Conservation (phyloP, 2,113 vertebrate genomes). For the Anarrhichthys ocellatus region DNA sequence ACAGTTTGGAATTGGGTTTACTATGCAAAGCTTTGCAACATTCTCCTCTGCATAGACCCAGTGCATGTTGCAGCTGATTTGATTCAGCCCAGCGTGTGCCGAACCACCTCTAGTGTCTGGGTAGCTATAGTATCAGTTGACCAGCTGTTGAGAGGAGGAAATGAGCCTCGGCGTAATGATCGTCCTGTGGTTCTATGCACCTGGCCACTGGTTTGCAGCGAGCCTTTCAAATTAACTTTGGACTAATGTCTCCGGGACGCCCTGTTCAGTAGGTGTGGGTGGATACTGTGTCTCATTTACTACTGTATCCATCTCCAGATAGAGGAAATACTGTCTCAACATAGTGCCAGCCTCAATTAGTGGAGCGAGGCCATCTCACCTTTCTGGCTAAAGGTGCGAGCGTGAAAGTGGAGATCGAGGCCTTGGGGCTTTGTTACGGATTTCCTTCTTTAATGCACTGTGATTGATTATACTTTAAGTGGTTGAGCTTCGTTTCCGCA, state of each 20-base stretch:
- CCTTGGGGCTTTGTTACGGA: constrained; percentile 24
- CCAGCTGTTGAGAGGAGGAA: constrained; percentile 71
- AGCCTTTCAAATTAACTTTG: constrained; percentile 70
- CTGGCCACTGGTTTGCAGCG: constrained; percentile 52
- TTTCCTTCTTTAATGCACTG: constrained; percentile 43
- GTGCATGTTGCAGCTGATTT: constrained; percentile 55
- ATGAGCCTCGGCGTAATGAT: constrained; percentile 53
- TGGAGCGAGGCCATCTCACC: constrained; percentile 31
- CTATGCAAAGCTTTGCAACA: constrained; percentile 43
- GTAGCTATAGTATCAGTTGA: constrained; percentile 53
- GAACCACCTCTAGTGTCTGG: constrained; percentile 41
- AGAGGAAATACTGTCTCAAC: constrained; percentile 48
- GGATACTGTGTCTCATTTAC: constrained; percentile 37
- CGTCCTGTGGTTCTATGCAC: constrained; percentile 67
- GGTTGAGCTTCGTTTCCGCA: constrained; percentile 41
- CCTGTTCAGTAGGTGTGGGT: constrained; percentile 19
- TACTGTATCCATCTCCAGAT: constrained; percentile 48
- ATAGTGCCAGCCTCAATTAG: constrained; percentile 49
- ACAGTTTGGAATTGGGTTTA: constrained; percentile 59
- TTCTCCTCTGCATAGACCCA: constrained; percentile 35
- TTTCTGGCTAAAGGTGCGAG: constrained; percentile 36
- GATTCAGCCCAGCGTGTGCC: constrained; percentile 54
- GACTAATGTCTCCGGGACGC: constrained; percentile 53
- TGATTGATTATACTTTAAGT: constrained; percentile 68
- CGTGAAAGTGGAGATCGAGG: constrained; percentile 38